A percentile compares a stretch with the other conserved stretches of the same genome.
These are phyloP conservation scores for Poeciliopsis turrubarensis DNA, from an alignment of 2,113 vertebrate species.

Conservation along the genomic window DNA sequence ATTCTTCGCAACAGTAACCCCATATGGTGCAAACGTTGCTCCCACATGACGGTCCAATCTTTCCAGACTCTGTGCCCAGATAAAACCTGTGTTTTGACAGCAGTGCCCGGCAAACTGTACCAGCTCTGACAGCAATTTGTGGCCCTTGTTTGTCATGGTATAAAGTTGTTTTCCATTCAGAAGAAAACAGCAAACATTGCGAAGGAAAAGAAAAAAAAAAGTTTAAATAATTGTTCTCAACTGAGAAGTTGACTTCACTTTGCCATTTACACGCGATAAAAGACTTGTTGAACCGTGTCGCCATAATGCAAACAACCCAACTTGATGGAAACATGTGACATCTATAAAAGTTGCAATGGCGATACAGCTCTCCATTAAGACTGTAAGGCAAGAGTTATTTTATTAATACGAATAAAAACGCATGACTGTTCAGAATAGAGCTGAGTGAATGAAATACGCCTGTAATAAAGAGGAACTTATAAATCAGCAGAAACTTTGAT, in stretches of 20 bases:
- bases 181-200: background rate
- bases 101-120: background rate
- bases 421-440: slow-evolving; percentile 3
- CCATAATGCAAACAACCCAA: background rate
- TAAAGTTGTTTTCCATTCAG: background rate
- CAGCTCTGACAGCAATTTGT: no score
- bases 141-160: background rate
- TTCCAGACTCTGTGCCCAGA: background rate
- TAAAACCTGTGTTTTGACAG: background rate
- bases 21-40: no score
- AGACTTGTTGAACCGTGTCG: background rate
- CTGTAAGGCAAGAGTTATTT: background rate
- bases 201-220: background rate
- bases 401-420: slow-evolving; percentile 15
- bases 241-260: background rate
- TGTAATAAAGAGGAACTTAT: slow-evolving; percentile 6
- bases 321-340: background rate
- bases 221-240: background rate
- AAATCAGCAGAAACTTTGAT: slow-evolving; percentile 29
- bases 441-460: slow-evolving; percentile 9
- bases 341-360: background rate
- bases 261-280: background rate
- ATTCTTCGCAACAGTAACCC: no score
- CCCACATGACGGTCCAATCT: no score
- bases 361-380: background rate